Percentiles rank a stretch among this genome's conserved stretches.
Evolutionary conservation across 2,888 invertebrate species (phyloP).

Genomic region (Sesia bembeciformis): DNA sequence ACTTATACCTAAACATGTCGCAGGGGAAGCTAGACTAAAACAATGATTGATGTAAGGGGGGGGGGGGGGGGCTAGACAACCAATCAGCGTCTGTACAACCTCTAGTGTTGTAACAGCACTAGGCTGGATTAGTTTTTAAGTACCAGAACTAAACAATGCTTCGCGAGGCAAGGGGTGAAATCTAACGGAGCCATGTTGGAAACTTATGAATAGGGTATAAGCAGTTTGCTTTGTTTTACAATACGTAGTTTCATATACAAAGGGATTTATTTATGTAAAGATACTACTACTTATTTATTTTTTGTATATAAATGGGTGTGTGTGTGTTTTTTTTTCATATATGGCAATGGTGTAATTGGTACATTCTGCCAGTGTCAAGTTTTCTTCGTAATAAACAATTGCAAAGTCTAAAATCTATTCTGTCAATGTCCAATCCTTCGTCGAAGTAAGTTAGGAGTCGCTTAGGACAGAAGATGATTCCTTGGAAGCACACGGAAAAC

Average conservation of each 20-base stretch:
- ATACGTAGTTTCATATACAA: neutral
- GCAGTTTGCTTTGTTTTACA: neutral
- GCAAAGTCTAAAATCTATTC: no score
- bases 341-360: no score
- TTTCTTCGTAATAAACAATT: no score
- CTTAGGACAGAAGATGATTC: no score
- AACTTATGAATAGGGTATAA: conserved; percentile 3
- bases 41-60: conserved; percentile 32
- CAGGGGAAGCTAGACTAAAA: conserved; percentile 9
- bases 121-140: conserved; percentile 68
- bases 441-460: no score
- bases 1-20: neutral
- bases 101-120: conserved; percentile 62
- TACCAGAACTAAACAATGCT: conserved; percentile 53
- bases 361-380: no score
- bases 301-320: no score
- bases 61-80: conserved; percentile 35
- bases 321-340: no score
- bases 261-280: no score
- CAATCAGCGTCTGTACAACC: conserved; percentile 48
- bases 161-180: conserved; percentile 9
- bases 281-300: no score
- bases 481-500: no score
- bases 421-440: no score
- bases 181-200: conserved; percentile 41